phyloP scores from a whole-genome alignment of 2,888 invertebrate species.

The Drosophila cracens region DNA sequence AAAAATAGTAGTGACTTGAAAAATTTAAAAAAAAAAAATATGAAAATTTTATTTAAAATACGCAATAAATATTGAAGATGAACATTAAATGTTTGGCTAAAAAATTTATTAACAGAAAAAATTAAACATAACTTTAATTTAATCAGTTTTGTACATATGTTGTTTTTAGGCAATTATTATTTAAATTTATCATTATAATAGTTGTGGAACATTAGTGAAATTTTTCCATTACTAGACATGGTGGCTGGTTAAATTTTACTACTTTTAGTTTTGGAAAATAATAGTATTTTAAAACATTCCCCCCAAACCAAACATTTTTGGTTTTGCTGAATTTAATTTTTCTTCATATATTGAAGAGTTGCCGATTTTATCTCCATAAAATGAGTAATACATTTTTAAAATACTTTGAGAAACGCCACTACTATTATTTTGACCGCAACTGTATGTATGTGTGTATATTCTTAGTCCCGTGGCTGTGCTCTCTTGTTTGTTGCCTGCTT shows the following conservation, averaged over 20 bases:
- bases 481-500: constrained; percentile 21
- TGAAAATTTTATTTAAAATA: not conserved
- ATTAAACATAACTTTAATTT: not conserved
- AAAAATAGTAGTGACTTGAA: not conserved
- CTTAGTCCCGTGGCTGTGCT: constrained; percentile 7
- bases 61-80: not conserved
- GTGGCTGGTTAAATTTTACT: too few species aligned
- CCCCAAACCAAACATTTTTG: not conserved
- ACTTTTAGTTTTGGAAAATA: too few species aligned
- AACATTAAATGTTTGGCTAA: not conserved
- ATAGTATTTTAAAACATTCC: too few species aligned
- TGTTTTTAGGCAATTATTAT: not conserved
- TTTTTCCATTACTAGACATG: too few species aligned
- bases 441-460: not conserved
- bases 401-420: not conserved
- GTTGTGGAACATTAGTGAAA: not conserved
- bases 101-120: not conserved
- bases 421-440: not conserved
- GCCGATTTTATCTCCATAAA: not conserved
- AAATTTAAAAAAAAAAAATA: not conserved
- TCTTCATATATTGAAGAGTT: not conserved
- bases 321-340: not conserved
- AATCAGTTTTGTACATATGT: not conserved
- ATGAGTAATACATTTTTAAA: not conserved
- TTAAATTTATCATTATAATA: not conserved